Base-by-base conservation (phyloP, 2,888 invertebrate genomes). In the Lumbricus terrestris region DNA sequence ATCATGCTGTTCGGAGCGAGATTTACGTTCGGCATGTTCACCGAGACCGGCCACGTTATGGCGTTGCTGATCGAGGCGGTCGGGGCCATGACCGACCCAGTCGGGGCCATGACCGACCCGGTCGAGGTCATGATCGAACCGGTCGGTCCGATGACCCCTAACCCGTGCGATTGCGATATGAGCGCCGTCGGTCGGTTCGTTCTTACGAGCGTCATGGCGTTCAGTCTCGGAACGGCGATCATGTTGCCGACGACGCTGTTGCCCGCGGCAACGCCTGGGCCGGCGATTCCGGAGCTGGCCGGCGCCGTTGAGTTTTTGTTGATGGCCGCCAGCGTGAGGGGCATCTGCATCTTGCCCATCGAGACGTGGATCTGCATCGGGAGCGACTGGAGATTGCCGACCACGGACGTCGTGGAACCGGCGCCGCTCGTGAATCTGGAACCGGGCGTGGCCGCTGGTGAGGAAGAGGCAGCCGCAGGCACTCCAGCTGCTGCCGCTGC, bases 181-280 rank as follows among this genome's bases (percentile, higher is more conserved):
- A 69, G 69, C n/a, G 69, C 69, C n/a, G n/a, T n/a, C n/a, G 69
- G 69, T n/a, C 69, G 69, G 69, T 69, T 69, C 69, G 69, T n/a
- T 69, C 69, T 1, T 1, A 69, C 69, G 13, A 69, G 69, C 69
- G 69, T 69, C 69, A 69, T 69, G n/a, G 69, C n/a, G n/a, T 69
- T 69, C 69, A 69, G n/a, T n/a, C 69, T 29, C 8, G 69, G 69
- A 69, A 69, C n/a, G n/a, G n/a, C 69, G n/a, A 69, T 69, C 69
- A 69, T 69, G 69, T 69, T 69, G n/a, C 69, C 69, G n/a, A 69
- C 69, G n/a, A 69, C 69, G n/a, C 69, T 69, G 69, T 69, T 69
- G 69, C 69, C n/a, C 69, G 69, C n/a, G n/a, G 69, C 69, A 69
- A 69, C 69, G 69, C 11, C n/a, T 11, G 69, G n/a, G 8, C 69